phyloP scores from a whole-genome alignment of 2,113 vertebrate genomes.

The Potamarius usumacintae region DNA sequence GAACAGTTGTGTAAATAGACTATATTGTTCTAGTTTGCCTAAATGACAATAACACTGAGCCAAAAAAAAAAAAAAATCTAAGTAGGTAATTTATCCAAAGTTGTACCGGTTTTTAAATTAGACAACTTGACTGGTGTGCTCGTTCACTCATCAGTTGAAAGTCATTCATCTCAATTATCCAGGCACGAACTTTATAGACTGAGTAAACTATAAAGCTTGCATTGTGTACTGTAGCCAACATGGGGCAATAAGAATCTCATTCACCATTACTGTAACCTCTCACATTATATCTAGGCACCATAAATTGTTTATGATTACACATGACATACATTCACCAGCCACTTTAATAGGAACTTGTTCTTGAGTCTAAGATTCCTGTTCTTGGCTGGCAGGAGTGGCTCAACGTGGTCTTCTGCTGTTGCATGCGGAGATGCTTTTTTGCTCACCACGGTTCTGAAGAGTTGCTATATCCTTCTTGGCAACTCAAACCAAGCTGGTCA shows the following conservation, averaged over 20 bases:
- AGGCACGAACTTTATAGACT: constrained; percentile 5
- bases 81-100: background rate
- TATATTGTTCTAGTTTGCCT: background rate
- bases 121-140: background rate
- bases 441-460: too few relatives aligned
- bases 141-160: background rate
- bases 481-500: too few relatives aligned
- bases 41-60: background rate
- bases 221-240: background rate
- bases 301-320: background rate
- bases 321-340: background rate
- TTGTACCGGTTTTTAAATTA: background rate
- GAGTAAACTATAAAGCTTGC: background rate
- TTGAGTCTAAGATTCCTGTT: too few relatives aligned
- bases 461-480: too few relatives aligned
- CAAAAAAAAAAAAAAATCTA: background rate
- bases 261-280: background rate
- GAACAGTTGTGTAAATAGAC: background rate
- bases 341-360: too few relatives aligned
- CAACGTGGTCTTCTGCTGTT: too few relatives aligned
- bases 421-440: too few relatives aligned
- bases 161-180: background rate
- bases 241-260: background rate
- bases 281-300: background rate
- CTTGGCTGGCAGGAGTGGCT: too few relatives aligned